Base-by-base conservation (phyloP, 2,797 vertebrate genomes). In the Catamblyrhynchus diadema region DNA sequence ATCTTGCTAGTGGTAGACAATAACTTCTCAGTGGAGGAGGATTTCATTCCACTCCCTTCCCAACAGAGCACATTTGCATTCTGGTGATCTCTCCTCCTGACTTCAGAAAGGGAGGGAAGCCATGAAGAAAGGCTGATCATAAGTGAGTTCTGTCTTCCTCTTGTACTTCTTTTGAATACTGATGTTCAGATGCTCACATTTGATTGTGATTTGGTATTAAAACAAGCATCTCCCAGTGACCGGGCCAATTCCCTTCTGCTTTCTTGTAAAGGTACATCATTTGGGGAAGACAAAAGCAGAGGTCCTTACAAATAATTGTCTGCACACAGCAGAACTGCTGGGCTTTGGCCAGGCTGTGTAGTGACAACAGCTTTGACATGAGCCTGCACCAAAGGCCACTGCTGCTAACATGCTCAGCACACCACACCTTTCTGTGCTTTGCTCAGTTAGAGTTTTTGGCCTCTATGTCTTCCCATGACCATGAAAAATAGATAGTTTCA, bases 251-350 rank as follows among this genome's bases (percentile, higher is more conserved):
- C 33, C 19, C 6, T 37, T 71, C 24, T 47, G 28, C 35, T 82
- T 91, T 71, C 41, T 72, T 12, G 3, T 30, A 64, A 82, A 61
- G 9, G 3, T n/a, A 53, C 42, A 33, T 41, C 0, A 1, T 67
- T 86, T 82, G 27, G 19, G 18, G 22, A 77, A 88, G 62, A 53
- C 25, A 17, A 25, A 69, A 84, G 32, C 30, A 78, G 24, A 72
- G 2, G 2, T 65, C 23, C 24, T 83, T 32, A 81, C 14, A 86
- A 90, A 61, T 24, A 57, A 53, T 24, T 69, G 23, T 50, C 45
- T 2, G 0, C 17, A 47, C 23, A 28, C 8, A 48, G 54, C 30
- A 51, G 51, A 62, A 21, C 56, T 42, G 44, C 1, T 0, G 27
- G 37, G 37, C 51, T 75, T 81, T 50, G 56, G 20, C 19, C 56